Evolutionary conservation across 2,888 invertebrate species (phyloP), one percentile per base, ranked within the genome.

Genomic region (Muscina levida): DNA sequence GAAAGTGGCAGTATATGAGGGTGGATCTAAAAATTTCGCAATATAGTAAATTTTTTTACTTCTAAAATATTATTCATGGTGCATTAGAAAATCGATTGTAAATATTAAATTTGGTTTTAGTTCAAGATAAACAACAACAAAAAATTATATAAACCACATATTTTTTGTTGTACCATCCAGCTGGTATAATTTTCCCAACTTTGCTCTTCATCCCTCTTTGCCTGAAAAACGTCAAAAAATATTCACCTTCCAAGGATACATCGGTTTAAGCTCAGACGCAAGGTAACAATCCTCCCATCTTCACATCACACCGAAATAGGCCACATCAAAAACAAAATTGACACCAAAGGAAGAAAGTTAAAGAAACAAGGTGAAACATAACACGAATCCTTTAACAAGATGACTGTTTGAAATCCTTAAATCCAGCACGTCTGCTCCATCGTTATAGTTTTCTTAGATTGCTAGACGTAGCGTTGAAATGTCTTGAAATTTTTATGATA

Each of bases 401-500:
- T 24, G 53, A 53, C 53, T 53, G 22, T 24, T 22, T 11, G 22
- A 53, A 53, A 53, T 53, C 53, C 53, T 24, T 22, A 22, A 62
- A 62, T 42, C 62, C 62, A 19, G 42, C 42, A 62, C 62, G 62
- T 62, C 22, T 39, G 3, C 42, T 2, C 19, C 22, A 5, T 22
- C 17, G n/a, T 22, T 39, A 59, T 11, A 62, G 42, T n/a, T n/a
- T n/a, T n/a, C 59, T 62, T 22, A 0, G 22, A 62, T 39, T 62
- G 13, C 8, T 37, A n/a, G n/a, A 17, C 19, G 39, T 10, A 42
- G 22, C 19, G 42, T 8, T 8, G 22, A 19, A 22, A 17, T 42
- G 31, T 22, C 42, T 22, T 10, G 19, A 22, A 17, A 26, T 62
- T 82, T 82, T 84, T 67, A 62, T 71, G 70, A 77, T 82, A 81